Percentiles rank a stretch among this genome's conserved stretches.
Evolutionary conservation across 2,113 vertebrate species (phyloP).

Genomic region (Jacana jacana): DNA sequence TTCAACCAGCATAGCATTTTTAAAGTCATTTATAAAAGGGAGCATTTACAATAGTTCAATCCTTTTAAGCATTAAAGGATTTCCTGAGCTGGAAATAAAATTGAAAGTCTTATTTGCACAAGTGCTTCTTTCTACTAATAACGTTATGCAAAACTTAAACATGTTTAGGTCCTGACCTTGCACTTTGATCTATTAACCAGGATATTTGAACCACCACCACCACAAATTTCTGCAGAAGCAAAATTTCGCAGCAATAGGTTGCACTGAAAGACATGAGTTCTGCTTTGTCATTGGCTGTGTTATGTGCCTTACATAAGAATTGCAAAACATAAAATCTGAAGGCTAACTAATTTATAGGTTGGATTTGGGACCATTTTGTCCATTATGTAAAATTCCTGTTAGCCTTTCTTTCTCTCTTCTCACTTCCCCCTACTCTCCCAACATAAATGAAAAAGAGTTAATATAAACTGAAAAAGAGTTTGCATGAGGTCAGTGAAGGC

Average conservation of each 20-base stretch:
- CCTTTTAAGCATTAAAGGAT: not conserved
- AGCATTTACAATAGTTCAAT: not conserved
- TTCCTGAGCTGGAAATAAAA: not conserved
- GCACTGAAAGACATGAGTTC: not conserved
- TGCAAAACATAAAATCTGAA: not conserved
- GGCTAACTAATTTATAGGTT: not conserved
- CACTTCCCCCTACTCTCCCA: not conserved
- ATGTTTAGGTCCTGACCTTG: not conserved
- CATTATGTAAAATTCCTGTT: not conserved
- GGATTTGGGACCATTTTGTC: not conserved
- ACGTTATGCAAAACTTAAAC: not conserved
- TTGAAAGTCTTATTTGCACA: not conserved
- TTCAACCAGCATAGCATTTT: not conserved
- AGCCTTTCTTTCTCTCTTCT: not conserved
- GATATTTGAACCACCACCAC: not conserved
- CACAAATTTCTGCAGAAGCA: not conserved
- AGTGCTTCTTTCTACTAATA: not conserved
- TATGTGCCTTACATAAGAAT: rapidly evolving
- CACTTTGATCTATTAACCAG: not conserved
- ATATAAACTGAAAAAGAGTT: not conserved
- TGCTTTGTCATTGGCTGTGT: not conserved
- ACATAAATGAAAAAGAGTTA: not conserved
- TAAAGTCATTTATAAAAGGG: not conserved
- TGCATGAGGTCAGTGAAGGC: not conserved
- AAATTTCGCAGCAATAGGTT: not conserved